Base-by-base conservation (phyloP, 2,113 vertebrate species). In the Mellivora capensis region DNA sequence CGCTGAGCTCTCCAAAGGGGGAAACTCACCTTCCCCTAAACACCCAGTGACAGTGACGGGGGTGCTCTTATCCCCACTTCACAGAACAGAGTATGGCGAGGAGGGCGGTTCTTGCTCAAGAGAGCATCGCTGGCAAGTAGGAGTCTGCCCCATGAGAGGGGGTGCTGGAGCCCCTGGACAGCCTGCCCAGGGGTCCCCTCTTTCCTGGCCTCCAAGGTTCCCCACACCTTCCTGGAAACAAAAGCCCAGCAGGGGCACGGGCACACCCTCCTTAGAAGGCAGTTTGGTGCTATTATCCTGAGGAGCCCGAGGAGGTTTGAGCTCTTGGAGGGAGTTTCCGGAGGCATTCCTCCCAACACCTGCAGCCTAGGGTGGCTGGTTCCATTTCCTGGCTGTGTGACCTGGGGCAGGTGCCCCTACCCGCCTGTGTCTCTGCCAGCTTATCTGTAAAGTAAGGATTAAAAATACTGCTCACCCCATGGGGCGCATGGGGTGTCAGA, bases 261-360 rank as follows among this genome's bases (percentile, higher is more conserved):
- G 21, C 49, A 0, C 0, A 2, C 21, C 61, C 31, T 69, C 10
- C 64, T 47, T 17, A 59, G n/a, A 25, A 52, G 54, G 49, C 57
- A 86, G 18, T 21, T 59, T 67, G 31, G 1, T 5, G 37, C 34
- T 52, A 12, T 54, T 29, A 44, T 13, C 15, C 47, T 21, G 4
- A 59, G 13, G 29, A 34, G 11, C 42, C 6, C 0, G 0, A 49
- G 42, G 18, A 25, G 11, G 10, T 87, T 52, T 12, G 2, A n/a
- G 7, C 31, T n/a, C 72, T 47, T 17, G 7, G 27, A 21, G 59
- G 44, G 37, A 77, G 12, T 31, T n/a, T 20, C 12, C 4, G 25
- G 4, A 17, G 0, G 0, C 2, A 0, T 57, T 47, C 59, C 42
- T 15, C n/a, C 57, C 80, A 8, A 23, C 25, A 23, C 44, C 76